Base-by-base conservation (phyloP, 2,797 vertebrate genomes). In the Dipus sagitta region DNA sequence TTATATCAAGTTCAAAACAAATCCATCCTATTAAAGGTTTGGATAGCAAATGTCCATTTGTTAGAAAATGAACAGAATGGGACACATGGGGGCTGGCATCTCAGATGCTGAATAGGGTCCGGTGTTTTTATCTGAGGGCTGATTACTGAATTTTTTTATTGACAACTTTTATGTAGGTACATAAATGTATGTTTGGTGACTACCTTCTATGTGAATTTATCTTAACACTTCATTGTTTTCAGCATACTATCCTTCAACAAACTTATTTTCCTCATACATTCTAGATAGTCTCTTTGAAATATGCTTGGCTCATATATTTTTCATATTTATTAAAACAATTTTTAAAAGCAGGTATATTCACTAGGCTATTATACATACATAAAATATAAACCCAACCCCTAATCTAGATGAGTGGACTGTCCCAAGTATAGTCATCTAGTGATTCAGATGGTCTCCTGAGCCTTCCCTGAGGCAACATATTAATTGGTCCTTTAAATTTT, bases 391-490 rank as follows among this genome's bases (percentile, higher is more conserved):
- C 68, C 18, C 54, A 65, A 18, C 23, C 89, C 85, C 92, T 92
- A 97, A 98, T 82, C 96, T 96, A 97, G 93, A 94, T 88, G 76
- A 83, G 98, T 93, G 90, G 96, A 95, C 21, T 87, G 83, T 83
- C 96, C 94, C 75, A 93, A 79, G 77, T 67, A 95, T 91, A 96
- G 93, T 95, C 94, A 95, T 86, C n/a, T 11, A 93, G 83, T 87
- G 42, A 88, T 34, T 93, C 14, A 15, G 74, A 93, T 23, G 95
- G 92, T 94, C 95, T 91, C 88, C 62, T 94, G 96, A 98, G 97
- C 97, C 95, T 96, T 96, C 97, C 98, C 98, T 1, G 0, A 95
- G 97, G 98, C 96, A 90, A 94, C 32, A 13, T 78, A 89, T 86
- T 97, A 97, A 98, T 97, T 95, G 96, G 92, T 95, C 47, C 21